Percentiles rank a stretch among this genome's conserved stretches.
These are phyloP conservation scores for Furcifer pardalis DNA, from an alignment of 2,797 vertebrate species.

Conservation along the genomic window DNA sequence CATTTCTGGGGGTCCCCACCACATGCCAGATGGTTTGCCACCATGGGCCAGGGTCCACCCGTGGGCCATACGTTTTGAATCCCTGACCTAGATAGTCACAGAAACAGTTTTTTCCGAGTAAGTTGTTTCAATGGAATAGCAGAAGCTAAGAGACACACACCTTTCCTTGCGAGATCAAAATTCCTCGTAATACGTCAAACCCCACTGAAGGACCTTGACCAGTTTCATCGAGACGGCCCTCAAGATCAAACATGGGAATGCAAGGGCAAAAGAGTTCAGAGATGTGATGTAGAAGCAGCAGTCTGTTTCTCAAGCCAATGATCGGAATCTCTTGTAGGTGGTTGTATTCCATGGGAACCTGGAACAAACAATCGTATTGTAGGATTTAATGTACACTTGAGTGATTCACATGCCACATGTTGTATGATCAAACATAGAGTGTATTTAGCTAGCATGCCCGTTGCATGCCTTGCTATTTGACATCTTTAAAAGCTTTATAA, in stretches of 20 bases:
- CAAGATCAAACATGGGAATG: conserved; percentile 98
- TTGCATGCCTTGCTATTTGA: background rate
- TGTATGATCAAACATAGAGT: background rate
- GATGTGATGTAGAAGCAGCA: conserved; percentile 95
- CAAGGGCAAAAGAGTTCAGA: conserved; percentile 98
- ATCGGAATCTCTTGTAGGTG: conserved; percentile 95
- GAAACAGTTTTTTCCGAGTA: background rate
- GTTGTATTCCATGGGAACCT: conserved; percentile 99
- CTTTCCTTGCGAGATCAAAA: conserved; percentile 98
- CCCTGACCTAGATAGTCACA: too few relatives aligned
- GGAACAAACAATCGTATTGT: conserved; percentile 13
- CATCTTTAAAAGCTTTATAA: background rate
- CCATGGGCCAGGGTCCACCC: too few relatives aligned
- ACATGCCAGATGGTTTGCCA: too few relatives aligned
- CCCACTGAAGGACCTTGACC: conserved; percentile 93
- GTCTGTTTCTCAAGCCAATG: conserved; percentile 90
- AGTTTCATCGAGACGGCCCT: conserved; percentile 91
- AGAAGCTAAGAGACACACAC: conserved; percentile 69
- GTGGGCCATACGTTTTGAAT: too few relatives aligned
- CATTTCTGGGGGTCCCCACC: too few relatives aligned
- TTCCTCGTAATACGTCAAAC: conserved; percentile 92
- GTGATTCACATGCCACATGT: background rate
- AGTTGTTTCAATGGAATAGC: background rate
- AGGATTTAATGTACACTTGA: background rate
- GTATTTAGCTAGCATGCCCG: background rate